These are phyloP conservation scores for Rhizoglyphus robini DNA, from an alignment of 1,140 invertebrate genomes.

Conservation along the genomic window DNA sequence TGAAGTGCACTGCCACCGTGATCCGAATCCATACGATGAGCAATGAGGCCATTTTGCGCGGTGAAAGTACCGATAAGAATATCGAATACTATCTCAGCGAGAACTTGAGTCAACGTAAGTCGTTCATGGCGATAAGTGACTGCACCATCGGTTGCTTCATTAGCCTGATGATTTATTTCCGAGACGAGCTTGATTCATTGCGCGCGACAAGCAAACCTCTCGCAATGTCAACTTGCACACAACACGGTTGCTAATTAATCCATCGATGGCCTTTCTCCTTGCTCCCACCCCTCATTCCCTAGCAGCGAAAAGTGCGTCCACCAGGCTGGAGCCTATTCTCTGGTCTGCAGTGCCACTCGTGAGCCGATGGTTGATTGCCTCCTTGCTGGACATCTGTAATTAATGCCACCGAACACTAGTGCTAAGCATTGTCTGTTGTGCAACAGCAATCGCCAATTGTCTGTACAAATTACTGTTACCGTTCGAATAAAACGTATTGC, in stretches of 20 bases:
- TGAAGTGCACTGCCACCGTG: slow-evolving; percentile 32
- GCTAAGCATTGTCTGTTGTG: too few species aligned
- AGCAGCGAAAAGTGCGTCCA: not conserved
- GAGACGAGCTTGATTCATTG: not conserved
- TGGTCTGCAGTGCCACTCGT: not conserved
- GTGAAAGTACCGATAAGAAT: slow-evolving; percentile 45
- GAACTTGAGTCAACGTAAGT: slow-evolving; percentile 24
- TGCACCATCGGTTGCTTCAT: not conserved
- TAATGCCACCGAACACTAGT: too few species aligned
- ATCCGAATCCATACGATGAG: slow-evolving; percentile 63
- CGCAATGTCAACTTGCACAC: too few species aligned
- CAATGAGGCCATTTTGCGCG: slow-evolving; percentile 66
- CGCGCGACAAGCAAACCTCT: too few species aligned
- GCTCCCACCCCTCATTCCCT: not conserved
- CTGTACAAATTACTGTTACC: not conserved
- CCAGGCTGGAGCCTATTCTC: not conserved
- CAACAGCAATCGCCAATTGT: not conserved
- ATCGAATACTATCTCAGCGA: slow-evolving; percentile 33
- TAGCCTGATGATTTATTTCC: slow-evolving; percentile 2
- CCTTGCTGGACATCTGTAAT: too few species aligned
- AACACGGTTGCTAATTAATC: not conserved
- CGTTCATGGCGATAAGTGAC: not conserved
- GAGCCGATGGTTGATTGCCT: not conserved
- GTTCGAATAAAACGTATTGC: not conserved
- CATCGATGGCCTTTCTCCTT: not conserved